phyloP scores from a whole-genome alignment of 2,113 vertebrate species.

The Tachysurus fulvidraco region DNA sequence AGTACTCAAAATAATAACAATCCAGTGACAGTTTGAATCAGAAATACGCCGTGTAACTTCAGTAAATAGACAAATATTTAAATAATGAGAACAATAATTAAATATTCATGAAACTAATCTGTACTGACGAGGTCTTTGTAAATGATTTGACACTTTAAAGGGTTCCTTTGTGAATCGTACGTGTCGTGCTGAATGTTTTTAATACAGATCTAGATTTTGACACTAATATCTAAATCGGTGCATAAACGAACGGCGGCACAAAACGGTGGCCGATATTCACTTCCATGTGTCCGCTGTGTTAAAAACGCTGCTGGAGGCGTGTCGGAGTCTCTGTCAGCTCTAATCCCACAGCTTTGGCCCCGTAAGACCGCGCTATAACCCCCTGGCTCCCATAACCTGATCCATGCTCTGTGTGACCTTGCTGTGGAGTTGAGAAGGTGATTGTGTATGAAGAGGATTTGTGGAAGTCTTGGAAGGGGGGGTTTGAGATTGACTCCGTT shows the following conservation, averaged over 20 bases:
- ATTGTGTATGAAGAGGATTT: conserved; percentile 45
- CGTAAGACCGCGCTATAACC: conserved; percentile 3
- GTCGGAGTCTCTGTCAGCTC: conserved; percentile 6
- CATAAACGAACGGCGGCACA: neutral
- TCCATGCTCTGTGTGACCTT: conserved; percentile 36
- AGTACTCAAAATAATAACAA: no score
- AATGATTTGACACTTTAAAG: neutral
- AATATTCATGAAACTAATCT: neutral
- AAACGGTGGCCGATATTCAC: neutral
- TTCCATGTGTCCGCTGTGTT: neutral
- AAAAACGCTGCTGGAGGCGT: neutral
- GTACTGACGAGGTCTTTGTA: no score
- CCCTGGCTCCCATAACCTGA: neutral
- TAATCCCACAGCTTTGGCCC: conserved; percentile 39
- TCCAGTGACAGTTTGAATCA: no score
- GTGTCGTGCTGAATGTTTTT: neutral
- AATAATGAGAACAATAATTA: neutral
- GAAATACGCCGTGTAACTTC: fast-evolving
- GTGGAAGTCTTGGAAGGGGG: conserved; percentile 34
- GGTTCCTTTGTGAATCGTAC: neutral
- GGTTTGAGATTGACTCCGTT: conserved; percentile 43
- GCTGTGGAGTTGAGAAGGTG: conserved; percentile 42
- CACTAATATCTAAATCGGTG: neutral
- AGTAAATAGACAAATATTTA: neutral
- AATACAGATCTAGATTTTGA: neutral